These are phyloP conservation scores for Drosophila bocki DNA, from an alignment of 1,140 invertebrate species.

Conservation along the genomic window DNA sequence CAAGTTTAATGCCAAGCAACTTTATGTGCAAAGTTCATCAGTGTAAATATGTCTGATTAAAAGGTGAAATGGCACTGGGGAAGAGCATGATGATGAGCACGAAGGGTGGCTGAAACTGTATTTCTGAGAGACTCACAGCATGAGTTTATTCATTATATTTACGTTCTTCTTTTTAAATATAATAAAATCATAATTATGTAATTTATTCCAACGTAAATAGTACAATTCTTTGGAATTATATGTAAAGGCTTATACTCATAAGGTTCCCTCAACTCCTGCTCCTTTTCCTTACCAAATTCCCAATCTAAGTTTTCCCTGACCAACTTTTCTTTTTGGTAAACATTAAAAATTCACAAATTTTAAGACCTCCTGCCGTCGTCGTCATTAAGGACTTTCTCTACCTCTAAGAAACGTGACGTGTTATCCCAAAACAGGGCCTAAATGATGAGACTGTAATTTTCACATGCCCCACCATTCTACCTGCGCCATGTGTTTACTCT, in stretches of 20 bases:
- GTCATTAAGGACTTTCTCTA: constrained; percentile 16
- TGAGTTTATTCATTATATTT: background rate
- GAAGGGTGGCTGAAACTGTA: background rate
- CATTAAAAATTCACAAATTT: constrained; percentile 5
- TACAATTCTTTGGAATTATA: background rate
- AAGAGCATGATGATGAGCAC: background rate
- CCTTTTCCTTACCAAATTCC: no score
- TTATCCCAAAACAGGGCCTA: constrained; percentile 39
- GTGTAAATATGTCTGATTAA: constrained; percentile 35
- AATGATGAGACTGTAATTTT: constrained; percentile 30
- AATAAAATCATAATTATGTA: background rate
- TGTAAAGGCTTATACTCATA: no score
- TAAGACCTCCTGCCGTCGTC: background rate
- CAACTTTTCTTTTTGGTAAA: constrained; percentile 1
- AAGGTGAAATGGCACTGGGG: background rate
- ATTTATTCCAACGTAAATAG: background rate
- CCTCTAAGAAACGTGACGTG: constrained; percentile 27
- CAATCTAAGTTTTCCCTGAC: background rate
- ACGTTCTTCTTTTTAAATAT: background rate
- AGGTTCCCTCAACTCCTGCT: background rate
- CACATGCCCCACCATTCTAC: constrained; percentile 22
- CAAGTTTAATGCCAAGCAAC: constrained; percentile 29
- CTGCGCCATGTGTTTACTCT: constrained; percentile 46
- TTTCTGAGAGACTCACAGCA: background rate
- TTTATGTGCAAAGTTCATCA: constrained; percentile 20